Percentiles rank a stretch among this genome's conserved stretches.
These are phyloP conservation scores for Periparus ater DNA, from an alignment of 2,797 vertebrate species.

Conservation along the genomic window DNA sequence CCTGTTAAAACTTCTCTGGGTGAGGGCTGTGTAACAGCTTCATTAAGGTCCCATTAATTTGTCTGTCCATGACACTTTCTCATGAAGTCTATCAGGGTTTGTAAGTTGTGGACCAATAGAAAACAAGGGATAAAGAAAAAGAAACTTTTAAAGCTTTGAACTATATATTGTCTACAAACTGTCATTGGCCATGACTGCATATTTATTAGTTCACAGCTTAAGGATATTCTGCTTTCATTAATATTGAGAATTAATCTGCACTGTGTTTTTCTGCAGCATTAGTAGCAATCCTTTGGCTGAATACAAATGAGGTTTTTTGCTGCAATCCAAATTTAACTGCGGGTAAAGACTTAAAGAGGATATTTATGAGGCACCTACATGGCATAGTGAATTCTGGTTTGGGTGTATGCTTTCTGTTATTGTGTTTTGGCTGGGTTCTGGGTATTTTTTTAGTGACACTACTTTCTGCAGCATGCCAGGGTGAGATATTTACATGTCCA, in stretches of 20 bases:
- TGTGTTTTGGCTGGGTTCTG: background rate
- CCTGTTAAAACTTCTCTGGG: background rate
- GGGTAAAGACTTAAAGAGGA: background rate
- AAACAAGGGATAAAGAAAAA: background rate
- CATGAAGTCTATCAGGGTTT: background rate
- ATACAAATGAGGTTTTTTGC: background rate
- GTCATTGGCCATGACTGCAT: background rate
- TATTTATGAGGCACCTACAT: background rate
- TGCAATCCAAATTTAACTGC: background rate
- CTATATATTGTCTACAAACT: background rate
- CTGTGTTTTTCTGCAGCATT: constrained; percentile 3
- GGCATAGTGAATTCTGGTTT: background rate
- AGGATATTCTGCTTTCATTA: constrained; percentile 34
- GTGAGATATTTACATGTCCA: background rate
- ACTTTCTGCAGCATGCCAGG: background rate
- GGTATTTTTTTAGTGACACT: background rate
- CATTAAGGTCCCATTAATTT: background rate
- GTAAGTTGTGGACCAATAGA: background rate
- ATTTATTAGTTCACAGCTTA: background rate
- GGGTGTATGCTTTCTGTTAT: background rate
- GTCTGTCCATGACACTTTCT: accelerated
- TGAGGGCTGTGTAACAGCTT: background rate
- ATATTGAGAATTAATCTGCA: constrained; percentile 7
- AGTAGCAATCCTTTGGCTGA: background rate
- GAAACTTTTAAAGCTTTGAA: background rate